These are phyloP conservation scores for Gorsachius goisagi DNA, from an alignment of 2,113 vertebrate species.

Conservation along the genomic window DNA sequence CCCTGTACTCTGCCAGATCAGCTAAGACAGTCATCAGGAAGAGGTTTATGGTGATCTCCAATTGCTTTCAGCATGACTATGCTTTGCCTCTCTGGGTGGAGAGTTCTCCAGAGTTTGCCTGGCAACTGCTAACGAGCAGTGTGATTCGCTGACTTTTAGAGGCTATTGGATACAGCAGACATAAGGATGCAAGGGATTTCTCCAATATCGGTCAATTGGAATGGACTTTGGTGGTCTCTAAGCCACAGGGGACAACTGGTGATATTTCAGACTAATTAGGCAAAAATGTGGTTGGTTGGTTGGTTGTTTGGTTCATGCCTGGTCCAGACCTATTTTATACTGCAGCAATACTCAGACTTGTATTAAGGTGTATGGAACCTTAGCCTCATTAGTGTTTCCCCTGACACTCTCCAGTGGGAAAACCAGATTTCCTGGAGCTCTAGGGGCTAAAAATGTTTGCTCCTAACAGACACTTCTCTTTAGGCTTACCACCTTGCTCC, in stretches of 20 bases:
- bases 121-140: neutral
- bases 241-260: neutral
- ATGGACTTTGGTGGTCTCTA: neutral
- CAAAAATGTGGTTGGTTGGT: neutral
- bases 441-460: neutral
- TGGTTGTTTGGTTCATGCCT: neutral
- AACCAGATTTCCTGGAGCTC: neutral
- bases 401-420: neutral
- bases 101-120: neutral
- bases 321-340: neutral
- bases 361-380: neutral
- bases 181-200: neutral
- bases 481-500: neutral
- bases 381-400: neutral
- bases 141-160: neutral
- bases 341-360: neutral
- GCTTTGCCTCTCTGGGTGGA: neutral
- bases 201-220: neutral
- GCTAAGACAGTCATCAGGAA: neutral
- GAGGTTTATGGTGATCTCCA: neutral
- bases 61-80: neutral
- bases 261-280: neutral
- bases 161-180: neutral
- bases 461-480: neutral
- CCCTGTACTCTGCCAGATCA: neutral